Evolutionary conservation across 1,140 invertebrate species (phyloP).

Genomic region (Heliconius melpomene): DNA sequence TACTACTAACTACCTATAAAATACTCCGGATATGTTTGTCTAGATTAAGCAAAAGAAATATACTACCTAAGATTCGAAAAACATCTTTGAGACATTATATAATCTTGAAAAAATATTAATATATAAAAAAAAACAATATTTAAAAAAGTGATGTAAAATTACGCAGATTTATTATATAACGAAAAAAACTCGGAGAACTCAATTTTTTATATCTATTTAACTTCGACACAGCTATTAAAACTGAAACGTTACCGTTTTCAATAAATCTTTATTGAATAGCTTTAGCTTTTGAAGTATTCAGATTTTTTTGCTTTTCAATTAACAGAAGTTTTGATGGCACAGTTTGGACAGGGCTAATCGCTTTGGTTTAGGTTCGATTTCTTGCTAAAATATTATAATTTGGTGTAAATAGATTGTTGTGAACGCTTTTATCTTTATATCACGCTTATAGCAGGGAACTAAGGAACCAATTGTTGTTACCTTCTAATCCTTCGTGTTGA

Average conservation of each 20-base stretch:
- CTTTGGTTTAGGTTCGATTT: not conserved
- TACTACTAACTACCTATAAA: no score
- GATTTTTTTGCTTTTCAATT: conserved; percentile 20
- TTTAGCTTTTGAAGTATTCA: conserved; percentile 8
- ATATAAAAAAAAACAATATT: not conserved
- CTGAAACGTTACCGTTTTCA: conserved; percentile 2
- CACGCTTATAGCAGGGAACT: not conserved
- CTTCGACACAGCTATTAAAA: not conserved
- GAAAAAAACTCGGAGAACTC: not conserved
- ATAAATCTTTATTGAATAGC: conserved; percentile 25
- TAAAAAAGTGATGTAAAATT: not conserved
- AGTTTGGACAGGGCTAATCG: not conserved
- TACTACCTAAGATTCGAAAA: no score
- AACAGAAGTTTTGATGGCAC: not conserved
- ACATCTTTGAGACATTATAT: no score
- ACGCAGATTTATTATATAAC: not conserved
- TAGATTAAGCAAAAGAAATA: no score
- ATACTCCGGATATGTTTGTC: no score
- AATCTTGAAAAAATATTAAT: no score
- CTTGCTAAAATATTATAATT: not conserved
- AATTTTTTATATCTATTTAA: conserved; percentile 2
- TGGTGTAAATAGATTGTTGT: no score
- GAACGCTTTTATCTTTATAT: not conserved
- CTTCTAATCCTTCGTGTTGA: no score
- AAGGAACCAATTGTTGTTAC: no score